Base-by-base conservation (phyloP, 2,797 vertebrate species). In the Babyrousa celebensis region DNA sequence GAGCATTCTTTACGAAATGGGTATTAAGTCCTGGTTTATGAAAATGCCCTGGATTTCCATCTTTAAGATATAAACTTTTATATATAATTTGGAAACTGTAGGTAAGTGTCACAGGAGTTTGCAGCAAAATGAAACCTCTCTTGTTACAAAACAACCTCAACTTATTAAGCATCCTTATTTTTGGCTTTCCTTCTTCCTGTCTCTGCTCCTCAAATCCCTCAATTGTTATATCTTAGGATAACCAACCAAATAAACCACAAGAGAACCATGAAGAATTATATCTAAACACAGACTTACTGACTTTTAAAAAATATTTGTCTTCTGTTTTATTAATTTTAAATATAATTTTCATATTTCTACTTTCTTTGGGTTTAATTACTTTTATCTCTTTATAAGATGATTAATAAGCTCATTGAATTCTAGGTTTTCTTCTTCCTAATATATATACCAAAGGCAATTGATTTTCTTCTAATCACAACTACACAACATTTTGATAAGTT, bases 311-410 rank as follows among this genome's bases (percentile, higher is more conserved):
- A 80, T 29, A 29, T 65, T 85, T 60, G 68, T 60, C 52, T 88
- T 72, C 20, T 60, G 32, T 40, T 85, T 89, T 70, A 43, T 71
- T 70, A 83, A 10, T 43, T 71, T 82, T 48, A 58, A 25, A n/a
- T n/a, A 40, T 54, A 62, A 96, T 79, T 89, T 85, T 80, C 5
- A n/a, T 62, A 17, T n/a, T 90, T 80, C 7, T 36, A n/a, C 52
- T 68, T 80, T 68, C 48, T 58, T 43, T 82, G 8, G 17, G 40
- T 63, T 82, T 86, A 85, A 75, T 54, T 80, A 12, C 14, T 89
- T 93, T 89, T 54, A 54, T 17, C 75, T 92, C 74, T 85, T 65
- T 40, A 29, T 56, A 43, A n/a, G 40, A 65, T 88, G 12, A 48
- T 20, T 92, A 67, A 12, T 79, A 36, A 54, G 14, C 10, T 67